Evolutionary conservation across 2,113 vertebrate species (phyloP).

Genomic region (Leucoraja erinaceus): DNA sequence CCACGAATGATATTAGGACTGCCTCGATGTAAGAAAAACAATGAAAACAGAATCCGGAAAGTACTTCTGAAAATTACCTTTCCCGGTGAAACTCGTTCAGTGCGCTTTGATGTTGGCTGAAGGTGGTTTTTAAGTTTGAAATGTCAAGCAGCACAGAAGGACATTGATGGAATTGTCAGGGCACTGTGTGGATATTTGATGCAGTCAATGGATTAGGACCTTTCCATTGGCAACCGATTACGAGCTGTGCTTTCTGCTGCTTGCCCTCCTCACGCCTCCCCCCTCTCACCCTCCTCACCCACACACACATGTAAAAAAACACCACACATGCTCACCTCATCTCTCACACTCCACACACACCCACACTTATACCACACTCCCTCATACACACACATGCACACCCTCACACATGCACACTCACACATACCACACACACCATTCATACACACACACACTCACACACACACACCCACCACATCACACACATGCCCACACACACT

Average conservation of each 20-base stretch:
- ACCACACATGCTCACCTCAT: too few species aligned
- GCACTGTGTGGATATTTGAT: constrained; percentile 79
- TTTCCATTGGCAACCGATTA: constrained; percentile 50
- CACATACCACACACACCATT: too few species aligned
- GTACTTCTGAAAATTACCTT: constrained; percentile 79
- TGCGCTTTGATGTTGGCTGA: constrained; percentile 78
- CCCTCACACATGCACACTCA: too few species aligned
- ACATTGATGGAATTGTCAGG: constrained; percentile 75
- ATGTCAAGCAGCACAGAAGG: constrained; percentile 78
- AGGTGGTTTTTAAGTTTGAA: constrained; percentile 80
- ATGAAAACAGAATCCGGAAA: constrained; percentile 66
- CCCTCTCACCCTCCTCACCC: too few species aligned
- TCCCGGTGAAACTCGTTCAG: constrained; percentile 70
- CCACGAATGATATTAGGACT: constrained; percentile 70
- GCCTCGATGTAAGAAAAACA: constrained; percentile 73
- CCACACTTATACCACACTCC: too few species aligned
- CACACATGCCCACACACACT: too few species aligned
- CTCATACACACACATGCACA: too few species aligned
- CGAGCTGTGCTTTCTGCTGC: constrained; percentile 58
- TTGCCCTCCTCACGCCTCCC: constrained; percentile 42
- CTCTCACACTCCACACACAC: too few species aligned
- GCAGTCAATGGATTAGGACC: constrained; percentile 65
- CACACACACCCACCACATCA: too few species aligned
- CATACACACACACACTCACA: too few species aligned
- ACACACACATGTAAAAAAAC: too few species aligned